These are phyloP conservation scores for Pagetopsis macropterus DNA, from an alignment of 2,797 vertebrate genomes.

Conservation along the genomic window DNA sequence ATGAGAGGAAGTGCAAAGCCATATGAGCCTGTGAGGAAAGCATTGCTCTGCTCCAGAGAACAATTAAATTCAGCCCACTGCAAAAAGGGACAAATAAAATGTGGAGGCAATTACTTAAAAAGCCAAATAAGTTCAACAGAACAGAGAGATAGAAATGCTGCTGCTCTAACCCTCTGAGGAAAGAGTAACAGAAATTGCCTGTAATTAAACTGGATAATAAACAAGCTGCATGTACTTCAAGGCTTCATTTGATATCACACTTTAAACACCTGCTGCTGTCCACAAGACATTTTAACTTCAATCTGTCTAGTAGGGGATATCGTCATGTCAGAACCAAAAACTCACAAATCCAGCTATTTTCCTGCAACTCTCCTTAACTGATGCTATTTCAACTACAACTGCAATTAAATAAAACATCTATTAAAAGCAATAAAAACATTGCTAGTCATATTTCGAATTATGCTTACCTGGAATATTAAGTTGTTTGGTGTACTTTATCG, in stretches of 20 bases:
- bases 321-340: not conserved
- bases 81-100: slow-evolving; percentile 19
- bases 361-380: too few relatives aligned
- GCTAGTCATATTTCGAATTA: too few relatives aligned
- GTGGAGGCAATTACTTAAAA: slow-evolving; percentile 22
- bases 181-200: slow-evolving; percentile 54
- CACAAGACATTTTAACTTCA: slow-evolving; percentile 22
- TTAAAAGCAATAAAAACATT: too few relatives aligned
- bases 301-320: slow-evolving; percentile 2
- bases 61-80: slow-evolving; percentile 41
- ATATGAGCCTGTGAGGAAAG: slow-evolving; percentile 47
- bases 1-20: slow-evolving; percentile 62
- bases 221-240: slow-evolving; percentile 38
- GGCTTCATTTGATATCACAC: slow-evolving; percentile 29
- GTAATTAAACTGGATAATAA: slow-evolving; percentile 54
- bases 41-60: slow-evolving; percentile 14
- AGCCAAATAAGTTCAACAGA: slow-evolving; percentile 2
- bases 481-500: too few relatives aligned
- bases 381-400: too few relatives aligned
- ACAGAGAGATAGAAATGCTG: slow-evolving; percentile 34
- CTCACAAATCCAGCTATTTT: too few relatives aligned
- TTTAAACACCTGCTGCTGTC: slow-evolving; percentile 38
- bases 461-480: too few relatives aligned
- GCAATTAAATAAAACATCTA: too few relatives aligned
- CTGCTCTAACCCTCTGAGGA: slow-evolving; percentile 27